phyloP scores from a whole-genome alignment of 2,888 invertebrate species.

The Chymomyza caudatula region DNA sequence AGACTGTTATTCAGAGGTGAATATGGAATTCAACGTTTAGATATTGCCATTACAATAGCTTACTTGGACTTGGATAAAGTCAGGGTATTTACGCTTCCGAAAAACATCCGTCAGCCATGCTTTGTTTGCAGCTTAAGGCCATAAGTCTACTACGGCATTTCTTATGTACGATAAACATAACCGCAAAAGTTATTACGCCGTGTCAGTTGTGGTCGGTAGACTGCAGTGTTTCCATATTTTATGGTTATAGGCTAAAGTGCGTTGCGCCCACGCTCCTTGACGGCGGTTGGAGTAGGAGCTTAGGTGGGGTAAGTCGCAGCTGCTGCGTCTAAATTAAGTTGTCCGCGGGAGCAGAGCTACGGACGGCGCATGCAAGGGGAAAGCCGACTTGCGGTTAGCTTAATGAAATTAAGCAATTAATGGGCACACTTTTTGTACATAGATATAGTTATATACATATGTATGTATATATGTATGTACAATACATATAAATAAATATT shows the following conservation, averaged over 20 bases:
- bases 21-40: no score
- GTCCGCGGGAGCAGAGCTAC: neutral
- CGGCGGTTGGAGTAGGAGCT: no score
- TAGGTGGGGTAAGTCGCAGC: neutral
- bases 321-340: neutral
- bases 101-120: no score
- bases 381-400: slow-evolving; percentile 8
- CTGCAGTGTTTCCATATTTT: neutral
- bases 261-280: neutral
- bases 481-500: slow-evolving; percentile 23
- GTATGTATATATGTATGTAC: neutral
- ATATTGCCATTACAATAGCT: no score
- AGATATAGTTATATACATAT: neutral
- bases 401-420: slow-evolving; percentile 71
- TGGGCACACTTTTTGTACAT: slow-evolving; percentile 34
- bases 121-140: neutral
- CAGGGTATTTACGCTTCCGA: no score
- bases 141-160: neutral
- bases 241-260: neutral
- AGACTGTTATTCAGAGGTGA: no score
- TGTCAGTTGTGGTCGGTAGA: neutral
- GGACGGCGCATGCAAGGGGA: neutral
- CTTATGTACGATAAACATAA: neutral
- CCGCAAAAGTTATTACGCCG: neutral
- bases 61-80: no score